A percentile compares a stretch with the other conserved stretches of the same genome.
These are phyloP conservation scores for Drosophila ogumai DNA, from an alignment of 1,140 invertebrate genomes.

Conservation along the genomic window DNA sequence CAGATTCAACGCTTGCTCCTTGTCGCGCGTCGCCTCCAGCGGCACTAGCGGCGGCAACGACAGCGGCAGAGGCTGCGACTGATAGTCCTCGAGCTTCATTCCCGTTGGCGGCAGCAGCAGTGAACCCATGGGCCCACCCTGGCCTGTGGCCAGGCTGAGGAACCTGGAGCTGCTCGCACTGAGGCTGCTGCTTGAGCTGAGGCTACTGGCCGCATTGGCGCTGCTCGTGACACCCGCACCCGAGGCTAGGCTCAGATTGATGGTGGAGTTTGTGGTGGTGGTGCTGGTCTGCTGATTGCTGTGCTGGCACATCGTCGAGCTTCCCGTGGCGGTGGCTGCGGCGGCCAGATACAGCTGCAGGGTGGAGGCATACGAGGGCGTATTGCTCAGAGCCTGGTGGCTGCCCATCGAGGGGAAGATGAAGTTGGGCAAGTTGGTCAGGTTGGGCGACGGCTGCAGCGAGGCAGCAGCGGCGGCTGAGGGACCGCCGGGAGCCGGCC, in stretches of 20 bases:
- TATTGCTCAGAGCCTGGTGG: constrained; percentile 65
- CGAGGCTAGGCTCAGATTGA: constrained; percentile 71
- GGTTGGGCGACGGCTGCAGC: constrained; percentile 86
- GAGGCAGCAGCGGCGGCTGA: constrained; percentile 77
- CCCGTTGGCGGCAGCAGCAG: constrained; percentile 67
- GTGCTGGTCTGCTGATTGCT: constrained; percentile 72
- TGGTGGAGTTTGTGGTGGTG: constrained; percentile 74
- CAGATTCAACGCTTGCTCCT: constrained; percentile 72
- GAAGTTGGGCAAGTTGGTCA: constrained; percentile 72
- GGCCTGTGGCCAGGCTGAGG: constrained; percentile 58
- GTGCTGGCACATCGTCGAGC: constrained; percentile 74
- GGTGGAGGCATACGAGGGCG: constrained; percentile 86
- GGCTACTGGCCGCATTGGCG: constrained; percentile 37
- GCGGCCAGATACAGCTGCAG: constrained; percentile 86
- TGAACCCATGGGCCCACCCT: constrained; percentile 56
- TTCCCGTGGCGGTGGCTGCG: constrained; percentile 81
- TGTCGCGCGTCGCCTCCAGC: constrained; percentile 62
- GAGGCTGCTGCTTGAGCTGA: constrained; percentile 55
- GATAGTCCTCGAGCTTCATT: constrained; percentile 75
- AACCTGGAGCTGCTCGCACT: constrained; percentile 67
- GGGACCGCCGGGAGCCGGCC: constrained; percentile 88
- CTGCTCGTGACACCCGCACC: constrained; percentile 53
- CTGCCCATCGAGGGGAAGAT: constrained; percentile 81
- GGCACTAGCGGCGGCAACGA: constrained; percentile 53
- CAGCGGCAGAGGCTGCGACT: constrained; percentile 50